Conservation (phyloP, 2,797 vertebrate genomes). For the Neopelma chrysocephalum region DNA sequence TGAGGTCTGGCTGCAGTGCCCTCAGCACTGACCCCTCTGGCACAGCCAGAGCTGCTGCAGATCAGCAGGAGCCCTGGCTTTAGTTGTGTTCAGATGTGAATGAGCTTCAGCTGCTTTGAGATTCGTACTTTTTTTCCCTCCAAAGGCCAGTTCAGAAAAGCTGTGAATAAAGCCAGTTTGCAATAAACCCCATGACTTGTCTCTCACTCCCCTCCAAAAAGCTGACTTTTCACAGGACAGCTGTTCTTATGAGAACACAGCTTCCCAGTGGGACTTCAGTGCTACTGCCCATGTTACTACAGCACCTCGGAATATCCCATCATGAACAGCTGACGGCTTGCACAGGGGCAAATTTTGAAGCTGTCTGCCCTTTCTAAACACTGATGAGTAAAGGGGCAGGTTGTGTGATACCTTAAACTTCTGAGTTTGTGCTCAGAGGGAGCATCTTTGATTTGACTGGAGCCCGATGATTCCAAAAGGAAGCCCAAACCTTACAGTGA, state of each 20-base stretch:
- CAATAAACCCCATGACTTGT: not conserved
- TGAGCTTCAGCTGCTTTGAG: not conserved
- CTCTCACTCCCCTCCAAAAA: not conserved
- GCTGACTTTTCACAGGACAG: not conserved
- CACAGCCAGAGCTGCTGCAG: not conserved
- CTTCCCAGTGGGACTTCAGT: fast-evolving
- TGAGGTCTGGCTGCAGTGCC: not conserved
- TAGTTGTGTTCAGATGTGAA: fast-evolving
- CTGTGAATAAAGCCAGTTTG: not conserved
- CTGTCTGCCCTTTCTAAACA: not conserved
- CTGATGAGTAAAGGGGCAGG: fast-evolving
- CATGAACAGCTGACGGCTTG: not conserved
- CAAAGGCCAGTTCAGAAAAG: not conserved
- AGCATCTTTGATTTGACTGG: fast-evolving
- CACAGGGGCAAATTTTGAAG: not conserved
- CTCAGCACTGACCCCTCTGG: not conserved
- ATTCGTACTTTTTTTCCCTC: not conserved
- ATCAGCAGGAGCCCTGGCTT: not conserved
- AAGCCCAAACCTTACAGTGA: not conserved
- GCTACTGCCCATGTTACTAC: fast-evolving
- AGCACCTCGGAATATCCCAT: not conserved
- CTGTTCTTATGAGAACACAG: fast-evolving
- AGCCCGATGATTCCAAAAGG: not conserved
- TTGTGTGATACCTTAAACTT: fast-evolving
- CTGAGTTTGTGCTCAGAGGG: not conserved